Percentiles rank a stretch among this genome's conserved stretches.
Evolutionary conservation across 2,113 vertebrate genomes (phyloP).

Genomic region (Leptodactylus fuscus): DNA sequence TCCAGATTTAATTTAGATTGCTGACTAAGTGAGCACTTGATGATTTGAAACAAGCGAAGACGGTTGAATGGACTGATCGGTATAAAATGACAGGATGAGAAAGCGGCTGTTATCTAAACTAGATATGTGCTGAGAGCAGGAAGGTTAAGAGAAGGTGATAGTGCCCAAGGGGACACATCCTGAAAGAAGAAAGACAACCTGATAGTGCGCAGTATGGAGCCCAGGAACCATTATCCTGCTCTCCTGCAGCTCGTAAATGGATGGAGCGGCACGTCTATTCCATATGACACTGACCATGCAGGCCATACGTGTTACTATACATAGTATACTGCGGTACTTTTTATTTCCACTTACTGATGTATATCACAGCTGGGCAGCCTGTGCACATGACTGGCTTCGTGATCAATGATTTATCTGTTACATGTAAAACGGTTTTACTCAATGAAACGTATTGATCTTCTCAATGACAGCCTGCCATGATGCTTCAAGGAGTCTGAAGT

Average conservation of each 20-base stretch:
- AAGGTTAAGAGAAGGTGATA: constrained; percentile 33
- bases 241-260: not conserved
- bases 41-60: constrained; percentile 9
- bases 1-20: constrained; percentile 35
- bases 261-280: not conserved
- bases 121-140: not conserved
- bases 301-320: not conserved
- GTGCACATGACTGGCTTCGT: not conserved
- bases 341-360: not conserved
- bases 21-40: not conserved
- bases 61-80: not conserved
- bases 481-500: not conserved
- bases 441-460: not conserved
- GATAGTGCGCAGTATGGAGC: not conserved
- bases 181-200: not conserved
- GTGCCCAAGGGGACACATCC: constrained; percentile 1
- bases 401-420: not conserved
- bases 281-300: not conserved
- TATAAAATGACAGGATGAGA: constrained; percentile 33
- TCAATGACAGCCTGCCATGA: not conserved
- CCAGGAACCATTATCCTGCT: not conserved
- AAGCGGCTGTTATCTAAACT: constrained; percentile 23
- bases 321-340: not conserved
- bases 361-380: not conserved
- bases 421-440: not conserved